These are phyloP conservation scores for Tragelaphus strepsiceros DNA, from an alignment of 2,113 vertebrate genomes.

Conservation along the genomic window DNA sequence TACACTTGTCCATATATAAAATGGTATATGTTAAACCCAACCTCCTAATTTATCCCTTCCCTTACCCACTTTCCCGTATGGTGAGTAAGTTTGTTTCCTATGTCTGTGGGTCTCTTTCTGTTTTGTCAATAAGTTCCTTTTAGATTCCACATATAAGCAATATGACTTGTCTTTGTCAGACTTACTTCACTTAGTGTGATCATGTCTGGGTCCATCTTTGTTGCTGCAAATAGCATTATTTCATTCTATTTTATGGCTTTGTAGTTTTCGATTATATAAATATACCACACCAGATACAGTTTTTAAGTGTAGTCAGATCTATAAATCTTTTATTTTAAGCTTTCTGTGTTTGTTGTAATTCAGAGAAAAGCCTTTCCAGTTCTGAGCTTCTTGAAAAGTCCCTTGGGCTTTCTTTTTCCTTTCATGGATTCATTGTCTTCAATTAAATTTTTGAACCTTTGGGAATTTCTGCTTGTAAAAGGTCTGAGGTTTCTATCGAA, in stretches of 20 bases:
- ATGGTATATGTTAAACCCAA: neutral
- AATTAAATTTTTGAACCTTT: neutral
- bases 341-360: neutral
- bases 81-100: neutral
- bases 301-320: neutral
- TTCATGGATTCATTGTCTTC: neutral
- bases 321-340: neutral
- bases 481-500: neutral
- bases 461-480: neutral
- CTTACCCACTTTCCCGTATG: neutral
- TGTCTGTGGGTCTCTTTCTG: neutral
- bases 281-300: neutral
- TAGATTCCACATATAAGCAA: neutral
- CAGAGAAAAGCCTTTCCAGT: neutral
- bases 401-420: neutral
- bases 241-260: neutral
- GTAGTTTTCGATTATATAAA: neutral
- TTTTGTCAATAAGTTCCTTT: neutral
- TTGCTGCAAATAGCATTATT: neutral
- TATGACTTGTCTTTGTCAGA: neutral
- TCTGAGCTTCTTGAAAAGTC: neutral
- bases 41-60: neutral
- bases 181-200: neutral
- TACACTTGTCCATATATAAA: neutral
- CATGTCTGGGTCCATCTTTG: neutral